Evolutionary conservation across 2,888 invertebrate species (phyloP).

Genomic region (Sarcophaga variegata): DNA sequence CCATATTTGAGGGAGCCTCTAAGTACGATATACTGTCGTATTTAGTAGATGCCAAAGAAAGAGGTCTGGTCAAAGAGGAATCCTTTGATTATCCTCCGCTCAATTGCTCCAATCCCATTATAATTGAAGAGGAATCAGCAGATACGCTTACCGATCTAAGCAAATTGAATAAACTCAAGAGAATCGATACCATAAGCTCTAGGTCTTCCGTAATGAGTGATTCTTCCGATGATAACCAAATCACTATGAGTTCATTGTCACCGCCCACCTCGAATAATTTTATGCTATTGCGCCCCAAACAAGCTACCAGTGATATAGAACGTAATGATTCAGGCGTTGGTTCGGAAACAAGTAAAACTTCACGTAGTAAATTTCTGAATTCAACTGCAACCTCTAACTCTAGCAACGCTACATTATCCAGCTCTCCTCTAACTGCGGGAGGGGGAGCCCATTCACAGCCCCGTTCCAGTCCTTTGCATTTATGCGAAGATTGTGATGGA

Average conservation of each 20-base stretch:
- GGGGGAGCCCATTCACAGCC: constrained; percentile 77
- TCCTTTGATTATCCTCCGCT: constrained; percentile 86
- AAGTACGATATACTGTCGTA: constrained; percentile 95
- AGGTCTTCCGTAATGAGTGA: constrained; percentile 92
- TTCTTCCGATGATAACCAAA: constrained; percentile 90
- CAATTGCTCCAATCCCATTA: constrained; percentile 83
- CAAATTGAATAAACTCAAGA: constrained; percentile 82
- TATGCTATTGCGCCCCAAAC: constrained; percentile 81
- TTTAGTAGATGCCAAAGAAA: constrained; percentile 92
- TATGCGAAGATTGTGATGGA: constrained; percentile 94
- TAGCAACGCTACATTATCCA: constrained; percentile 75
- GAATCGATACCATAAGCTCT: constrained; percentile 82
- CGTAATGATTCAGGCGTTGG: constrained; percentile 96
- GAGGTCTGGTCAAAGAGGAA: constrained; percentile 88
- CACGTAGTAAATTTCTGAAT: constrained; percentile 88
- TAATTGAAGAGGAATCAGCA: constrained; percentile 84
- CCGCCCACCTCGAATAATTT: constrained; percentile 74
- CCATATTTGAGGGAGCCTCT: constrained; percentile 91
- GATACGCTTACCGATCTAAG: constrained; percentile 84
- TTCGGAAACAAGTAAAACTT: constrained; percentile 94
- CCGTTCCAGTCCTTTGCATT: constrained; percentile 85
- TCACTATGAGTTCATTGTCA: constrained; percentile 84
- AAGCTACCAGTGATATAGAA: constrained; percentile 88
- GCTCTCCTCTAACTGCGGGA: not conserved
- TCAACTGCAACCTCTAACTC: constrained; percentile 80